Evolutionary conservation across 2,888 invertebrate species (phyloP), one percentile per base, ranked within the genome.

Genomic region (Panorpa germanica): DNA sequence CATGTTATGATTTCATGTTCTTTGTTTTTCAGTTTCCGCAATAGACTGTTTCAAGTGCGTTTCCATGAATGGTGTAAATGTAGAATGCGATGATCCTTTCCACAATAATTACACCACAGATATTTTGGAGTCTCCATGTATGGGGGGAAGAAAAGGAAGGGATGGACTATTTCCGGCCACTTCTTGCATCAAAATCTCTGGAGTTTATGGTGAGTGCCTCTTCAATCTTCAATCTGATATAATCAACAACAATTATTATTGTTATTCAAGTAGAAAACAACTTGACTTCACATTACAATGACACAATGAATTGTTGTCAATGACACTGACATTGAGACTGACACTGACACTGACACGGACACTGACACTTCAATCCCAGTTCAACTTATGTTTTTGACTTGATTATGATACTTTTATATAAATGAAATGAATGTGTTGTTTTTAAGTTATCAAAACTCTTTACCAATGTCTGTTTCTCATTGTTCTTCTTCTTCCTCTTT

Each of bases 31-130:
- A 70, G 70, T 57, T 11, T 51, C 55, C 38, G 61, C 69, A 31
- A 90, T 96, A 47, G 95, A 93, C 55, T 96, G 95, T 52, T 96
- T 93, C 65, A 91, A 91, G 52, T 96, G 96, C 52, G 81, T 86
- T 27, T 95, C 93, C 1, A 70, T 85, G 56, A 82, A 86, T 49
- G 78, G 82, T 14, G 65, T 70, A 43, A 85, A 88, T 50, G 68
- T 70, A 31, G 70, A 81, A 1, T 91, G 93, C 51, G 95, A 96
- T 50, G 96, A 96, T 53, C 88, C 91, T 1, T 90, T 88, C 57
- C 88, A 90, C 55, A 86, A 90, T 55, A 88, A 88, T 55, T 82
- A 74, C 45, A 81, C 83, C 2, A 59, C 72, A 33, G 70, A 72
- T 40, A 73, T 88, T 55, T 62, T 85, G 42, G 81, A 90, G 55